A percentile compares a stretch with the other conserved stretches of the same genome.
These are phyloP conservation scores for Pocillopora meandrina DNA, from an alignment of 92 coral and sea anemone species.

Conservation along the genomic window DNA sequence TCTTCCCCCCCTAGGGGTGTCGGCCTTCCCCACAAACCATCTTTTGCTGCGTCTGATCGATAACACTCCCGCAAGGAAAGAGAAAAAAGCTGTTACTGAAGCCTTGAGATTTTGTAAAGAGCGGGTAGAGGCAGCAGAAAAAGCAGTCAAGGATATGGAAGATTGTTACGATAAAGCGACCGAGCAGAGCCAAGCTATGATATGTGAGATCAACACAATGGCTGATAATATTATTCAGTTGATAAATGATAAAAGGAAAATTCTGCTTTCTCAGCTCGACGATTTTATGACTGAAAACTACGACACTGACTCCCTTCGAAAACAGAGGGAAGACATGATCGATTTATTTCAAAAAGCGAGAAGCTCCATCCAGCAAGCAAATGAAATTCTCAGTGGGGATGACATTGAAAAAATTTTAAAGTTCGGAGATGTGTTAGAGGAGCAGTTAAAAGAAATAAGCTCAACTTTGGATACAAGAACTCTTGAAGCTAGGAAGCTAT, in stretches of 20 bases:
- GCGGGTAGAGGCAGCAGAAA: constrained; percentile 28
- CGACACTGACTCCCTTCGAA: constrained; percentile 20
- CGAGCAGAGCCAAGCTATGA: constrained; percentile 14
- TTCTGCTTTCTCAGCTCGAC: constrained; percentile 27
- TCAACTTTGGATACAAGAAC: constrained; percentile 24
- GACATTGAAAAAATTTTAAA: constrained; percentile 53
- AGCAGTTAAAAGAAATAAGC: constrained; percentile 40
- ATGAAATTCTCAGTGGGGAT: constrained; percentile 43
- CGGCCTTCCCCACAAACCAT: constrained; percentile 63
- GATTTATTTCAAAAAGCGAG: constrained; percentile 18
- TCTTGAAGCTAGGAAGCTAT: constrained; percentile 16
- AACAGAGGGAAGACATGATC: constrained; percentile 1
- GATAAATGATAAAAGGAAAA: constrained; percentile 22
- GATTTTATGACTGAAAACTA: constrained; percentile 25
- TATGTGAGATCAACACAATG: constrained; percentile 24
- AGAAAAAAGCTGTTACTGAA: constrained; percentile 49
- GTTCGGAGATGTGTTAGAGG: constrained; percentile 47
- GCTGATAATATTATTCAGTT: constrained; percentile 34
- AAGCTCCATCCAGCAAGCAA: constrained; percentile 30
- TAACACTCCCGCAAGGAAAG: constrained; percentile 64
- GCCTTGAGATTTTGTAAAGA: constrained; percentile 50
- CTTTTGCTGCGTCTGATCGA: constrained; percentile 65
- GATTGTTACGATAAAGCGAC: constrained; percentile 23
- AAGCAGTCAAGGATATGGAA: constrained; percentile 38
- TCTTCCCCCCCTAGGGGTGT: constrained; percentile 55